These are phyloP conservation scores for Dasypolia templi DNA, from an alignment of 2,888 invertebrate species.

Conservation along the genomic window DNA sequence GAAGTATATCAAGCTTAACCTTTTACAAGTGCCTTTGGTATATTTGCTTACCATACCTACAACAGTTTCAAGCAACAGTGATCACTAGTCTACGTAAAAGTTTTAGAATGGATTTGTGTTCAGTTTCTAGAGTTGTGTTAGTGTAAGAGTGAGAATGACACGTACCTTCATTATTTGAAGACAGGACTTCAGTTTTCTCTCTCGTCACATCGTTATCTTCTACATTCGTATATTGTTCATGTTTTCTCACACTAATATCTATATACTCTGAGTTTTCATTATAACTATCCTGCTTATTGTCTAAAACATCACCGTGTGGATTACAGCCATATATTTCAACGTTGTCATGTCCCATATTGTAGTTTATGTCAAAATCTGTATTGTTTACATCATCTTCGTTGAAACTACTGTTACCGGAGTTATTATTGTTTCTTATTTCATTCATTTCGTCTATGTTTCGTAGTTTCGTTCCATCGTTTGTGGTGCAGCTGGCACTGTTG, in stretches of 20 bases:
- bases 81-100: too few relatives aligned
- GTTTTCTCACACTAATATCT: constrained; percentile 46
- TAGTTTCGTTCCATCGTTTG: constrained; percentile 5
- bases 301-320: constrained; percentile 21
- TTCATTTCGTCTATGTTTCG: constrained; percentile 56
- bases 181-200: constrained; percentile 28
- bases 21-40: too few relatives aligned
- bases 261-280: constrained; percentile 29
- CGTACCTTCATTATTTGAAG: constrained; percentile 74
- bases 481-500: not conserved
- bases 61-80: too few relatives aligned
- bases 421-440: constrained; percentile 51
- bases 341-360: constrained; percentile 9
- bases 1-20: too few relatives aligned
- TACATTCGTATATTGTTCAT: constrained; percentile 20
- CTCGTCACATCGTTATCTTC: not conserved
- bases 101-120: too few relatives aligned
- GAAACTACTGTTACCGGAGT: constrained; percentile 43
- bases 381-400: constrained; percentile 15
- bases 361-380: constrained; percentile 33
- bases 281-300: constrained; percentile 11
- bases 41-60: too few relatives aligned
- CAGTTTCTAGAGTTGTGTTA: too few relatives aligned
- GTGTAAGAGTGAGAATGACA: constrained; percentile 3
- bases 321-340: constrained; percentile 32